phyloP scores from a whole-genome alignment of 1,140 invertebrate species.

The Linepithema humile region DNA sequence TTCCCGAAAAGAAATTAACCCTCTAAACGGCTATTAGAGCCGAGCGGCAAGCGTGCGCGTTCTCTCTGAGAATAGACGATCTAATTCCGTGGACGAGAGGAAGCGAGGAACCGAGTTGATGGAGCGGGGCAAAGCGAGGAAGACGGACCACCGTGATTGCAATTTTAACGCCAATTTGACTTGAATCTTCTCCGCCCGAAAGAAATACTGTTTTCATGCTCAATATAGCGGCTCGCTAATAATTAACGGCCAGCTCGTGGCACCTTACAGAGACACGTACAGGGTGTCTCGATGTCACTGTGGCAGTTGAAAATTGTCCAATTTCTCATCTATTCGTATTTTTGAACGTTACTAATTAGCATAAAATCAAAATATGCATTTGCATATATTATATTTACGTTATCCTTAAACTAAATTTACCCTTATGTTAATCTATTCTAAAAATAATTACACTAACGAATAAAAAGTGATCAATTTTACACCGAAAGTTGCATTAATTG shows the following conservation, averaged over 20 bases:
- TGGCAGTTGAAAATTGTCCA: no score
- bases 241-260: slow-evolving; percentile 78
- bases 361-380: neutral
- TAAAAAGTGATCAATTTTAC: neutral
- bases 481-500: neutral
- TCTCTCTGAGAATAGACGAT: slow-evolving; percentile 83
- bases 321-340: neutral
- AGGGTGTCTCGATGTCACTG: slow-evolving; percentile 61
- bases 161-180: slow-evolving; percentile 85
- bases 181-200: slow-evolving; percentile 80
- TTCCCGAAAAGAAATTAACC: slow-evolving; percentile 64
- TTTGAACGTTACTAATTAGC: neutral
- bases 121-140: slow-evolving; percentile 53
- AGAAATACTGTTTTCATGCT: slow-evolving; percentile 84
- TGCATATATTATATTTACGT: neutral
- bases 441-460: neutral
- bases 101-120: slow-evolving; percentile 64
- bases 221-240: slow-evolving; percentile 81
- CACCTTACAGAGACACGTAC: slow-evolving; percentile 58
- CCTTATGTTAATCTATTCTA: neutral
- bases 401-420: neutral
- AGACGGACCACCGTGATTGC: slow-evolving; percentile 83
- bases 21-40: slow-evolving; percentile 70
- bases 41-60: slow-evolving; percentile 50
- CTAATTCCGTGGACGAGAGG: slow-evolving; percentile 81